phyloP scores from a whole-genome alignment of 2,797 vertebrate genomes.

The Ceyx erithaca region DNA sequence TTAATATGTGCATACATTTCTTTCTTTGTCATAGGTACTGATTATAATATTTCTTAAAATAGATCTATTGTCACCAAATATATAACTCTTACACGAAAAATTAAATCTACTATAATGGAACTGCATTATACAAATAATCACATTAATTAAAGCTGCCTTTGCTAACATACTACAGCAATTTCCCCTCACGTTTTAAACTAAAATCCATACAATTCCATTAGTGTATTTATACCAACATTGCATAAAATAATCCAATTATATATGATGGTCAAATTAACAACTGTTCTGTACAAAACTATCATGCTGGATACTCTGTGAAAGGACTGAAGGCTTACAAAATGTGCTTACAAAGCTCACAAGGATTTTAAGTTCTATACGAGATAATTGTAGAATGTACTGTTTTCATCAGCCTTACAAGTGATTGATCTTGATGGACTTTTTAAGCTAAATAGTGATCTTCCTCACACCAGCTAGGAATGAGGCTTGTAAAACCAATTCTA shows the following conservation, averaged over 20 bases:
- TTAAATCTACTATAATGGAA: not conserved
- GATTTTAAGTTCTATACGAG: not conserved
- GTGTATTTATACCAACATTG: not conserved
- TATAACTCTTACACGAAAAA: not conserved
- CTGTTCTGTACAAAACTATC: not conserved
- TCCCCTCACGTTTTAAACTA: not conserved
- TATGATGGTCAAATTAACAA: not conserved
- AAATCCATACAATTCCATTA: not conserved
- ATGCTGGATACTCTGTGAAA: not conserved
- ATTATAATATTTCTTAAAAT: slow-evolving; percentile 33
- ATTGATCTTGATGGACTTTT: not conserved
- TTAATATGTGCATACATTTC: not conserved
- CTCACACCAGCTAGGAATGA: not conserved
- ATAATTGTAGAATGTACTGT: not conserved
- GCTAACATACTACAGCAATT: not conserved
- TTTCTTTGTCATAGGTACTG: not conserved
- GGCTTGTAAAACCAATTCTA: not conserved
- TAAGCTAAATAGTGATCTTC: not conserved
- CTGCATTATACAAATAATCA: not conserved
- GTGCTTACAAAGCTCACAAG: not conserved
- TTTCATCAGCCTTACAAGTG: not conserved
- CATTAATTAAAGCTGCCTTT: not conserved
- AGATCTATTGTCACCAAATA: not conserved
- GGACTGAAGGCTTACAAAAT: not conserved
- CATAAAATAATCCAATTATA: not conserved